Conservation (phyloP, 2,888 invertebrate species). For the Octodonta nipae region DNA sequence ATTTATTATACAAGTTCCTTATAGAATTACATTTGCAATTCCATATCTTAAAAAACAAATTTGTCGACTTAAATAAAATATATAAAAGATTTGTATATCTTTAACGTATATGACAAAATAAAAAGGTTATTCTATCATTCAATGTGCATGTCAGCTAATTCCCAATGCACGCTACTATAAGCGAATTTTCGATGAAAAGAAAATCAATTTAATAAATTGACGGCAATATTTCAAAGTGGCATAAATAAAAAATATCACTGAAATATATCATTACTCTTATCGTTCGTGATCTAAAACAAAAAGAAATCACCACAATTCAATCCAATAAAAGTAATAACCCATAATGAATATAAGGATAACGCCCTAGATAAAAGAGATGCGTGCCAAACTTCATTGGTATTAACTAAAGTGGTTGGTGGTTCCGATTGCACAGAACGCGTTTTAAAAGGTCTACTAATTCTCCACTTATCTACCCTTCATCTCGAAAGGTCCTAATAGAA, state of each 20-base stretch:
- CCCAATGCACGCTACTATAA: too few species aligned
- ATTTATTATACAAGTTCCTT: too few species aligned
- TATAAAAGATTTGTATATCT: too few species aligned
- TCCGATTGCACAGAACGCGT: slow-evolving; percentile 24
- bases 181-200: too few species aligned
- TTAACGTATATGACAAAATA: too few species aligned
- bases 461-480: slow-evolving; percentile 23
- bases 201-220: slow-evolving; percentile 1
- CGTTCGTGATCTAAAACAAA: neutral
- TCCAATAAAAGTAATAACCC: slow-evolving; percentile 1
- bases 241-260: neutral
- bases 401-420: slow-evolving; percentile 25
- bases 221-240: neutral
- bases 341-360: slow-evolving; percentile 2
- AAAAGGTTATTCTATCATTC: too few species aligned
- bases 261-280: neutral
- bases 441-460: slow-evolving; percentile 24
- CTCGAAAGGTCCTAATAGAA: too few species aligned
- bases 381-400: slow-evolving; percentile 22
- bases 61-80: too few species aligned
- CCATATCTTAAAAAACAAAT: too few species aligned
- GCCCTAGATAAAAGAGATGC: slow-evolving; percentile 13
- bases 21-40: too few species aligned
- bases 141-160: too few species aligned
- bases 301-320: slow-evolving; percentile 1